These are phyloP conservation scores for Serinus canaria DNA, from an alignment of 2,113 vertebrate species.

Conservation along the genomic window DNA sequence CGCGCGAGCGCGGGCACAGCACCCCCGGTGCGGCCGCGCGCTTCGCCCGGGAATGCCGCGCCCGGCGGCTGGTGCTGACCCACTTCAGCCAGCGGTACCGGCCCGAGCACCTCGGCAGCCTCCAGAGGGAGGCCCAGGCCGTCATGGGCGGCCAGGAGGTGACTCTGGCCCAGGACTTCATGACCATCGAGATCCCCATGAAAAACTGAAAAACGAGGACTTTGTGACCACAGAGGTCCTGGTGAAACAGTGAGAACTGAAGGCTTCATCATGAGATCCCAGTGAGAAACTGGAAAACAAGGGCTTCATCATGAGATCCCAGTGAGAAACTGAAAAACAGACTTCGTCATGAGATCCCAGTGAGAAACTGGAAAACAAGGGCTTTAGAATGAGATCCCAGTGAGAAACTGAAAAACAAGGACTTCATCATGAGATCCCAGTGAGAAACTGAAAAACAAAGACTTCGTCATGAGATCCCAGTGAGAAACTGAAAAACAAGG, in stretches of 20 bases:
- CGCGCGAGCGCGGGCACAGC: not conserved
- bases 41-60: slow-evolving; percentile 27
- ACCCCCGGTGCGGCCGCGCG: rapidly evolving
- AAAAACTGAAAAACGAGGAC: not conserved
- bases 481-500: not conserved
- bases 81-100: slow-evolving; percentile 95
- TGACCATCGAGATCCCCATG: slow-evolving; percentile 64
- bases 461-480: no score
- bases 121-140: slow-evolving; percentile 80
- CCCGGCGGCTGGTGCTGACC: slow-evolving; percentile 75
- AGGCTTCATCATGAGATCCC: not conserved
- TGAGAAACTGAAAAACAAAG: no score
- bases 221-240: rapidly evolving
- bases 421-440: no score
- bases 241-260: no score
- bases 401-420: no score
- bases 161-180: slow-evolving; percentile 87
- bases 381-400: no score
- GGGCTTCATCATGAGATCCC: not conserved
- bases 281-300: no score
- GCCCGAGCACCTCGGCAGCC: slow-evolving; percentile 67
- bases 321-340: no score
- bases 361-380: no score
- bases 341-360: no score
- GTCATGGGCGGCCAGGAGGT: slow-evolving; percentile 76